Conservation (phyloP, 2,888 invertebrate species). For the Acanthosoma haemorrhoidale region DNA sequence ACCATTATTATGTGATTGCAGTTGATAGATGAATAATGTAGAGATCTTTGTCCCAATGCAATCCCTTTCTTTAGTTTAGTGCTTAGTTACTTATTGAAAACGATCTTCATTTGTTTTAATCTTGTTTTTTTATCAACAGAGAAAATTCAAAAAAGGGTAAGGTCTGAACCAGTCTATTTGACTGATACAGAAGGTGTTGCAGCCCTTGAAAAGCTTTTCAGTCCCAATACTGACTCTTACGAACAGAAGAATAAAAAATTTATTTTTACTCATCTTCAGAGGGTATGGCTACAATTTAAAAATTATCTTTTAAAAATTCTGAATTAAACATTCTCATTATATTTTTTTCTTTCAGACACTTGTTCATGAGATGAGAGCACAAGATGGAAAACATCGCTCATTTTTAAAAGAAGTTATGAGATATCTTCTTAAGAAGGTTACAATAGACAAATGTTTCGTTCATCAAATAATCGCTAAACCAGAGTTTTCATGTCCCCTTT, state of each 20-base stretch:
- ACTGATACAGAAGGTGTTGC: slow-evolving; percentile 32
- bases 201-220: slow-evolving; percentile 33
- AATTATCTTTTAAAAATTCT: not conserved
- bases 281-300: slow-evolving; percentile 15
- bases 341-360: slow-evolving; percentile 36
- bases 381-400: slow-evolving; percentile 24
- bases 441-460: slow-evolving; percentile 35
- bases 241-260: slow-evolving; percentile 27
- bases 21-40: no score
- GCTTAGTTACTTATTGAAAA: not conserved
- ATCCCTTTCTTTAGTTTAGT: no score
- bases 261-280: slow-evolving; percentile 33
- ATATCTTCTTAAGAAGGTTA: slow-evolving; percentile 35
- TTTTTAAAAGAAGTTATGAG: slow-evolving; percentile 35
- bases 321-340: not conserved
- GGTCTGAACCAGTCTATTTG: slow-evolving; percentile 32
- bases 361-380: slow-evolving; percentile 35
- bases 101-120: not conserved
- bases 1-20: no score
- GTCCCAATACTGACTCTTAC: slow-evolving; percentile 1
- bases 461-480: slow-evolving; percentile 33
- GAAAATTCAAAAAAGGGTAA: slow-evolving; percentile 17
- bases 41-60: no score
- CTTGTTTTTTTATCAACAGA: slow-evolving; percentile 26
- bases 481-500: slow-evolving; percentile 39